These are phyloP conservation scores for Idaea straminata DNA, from an alignment of 2,888 invertebrate species.

Conservation along the genomic window DNA sequence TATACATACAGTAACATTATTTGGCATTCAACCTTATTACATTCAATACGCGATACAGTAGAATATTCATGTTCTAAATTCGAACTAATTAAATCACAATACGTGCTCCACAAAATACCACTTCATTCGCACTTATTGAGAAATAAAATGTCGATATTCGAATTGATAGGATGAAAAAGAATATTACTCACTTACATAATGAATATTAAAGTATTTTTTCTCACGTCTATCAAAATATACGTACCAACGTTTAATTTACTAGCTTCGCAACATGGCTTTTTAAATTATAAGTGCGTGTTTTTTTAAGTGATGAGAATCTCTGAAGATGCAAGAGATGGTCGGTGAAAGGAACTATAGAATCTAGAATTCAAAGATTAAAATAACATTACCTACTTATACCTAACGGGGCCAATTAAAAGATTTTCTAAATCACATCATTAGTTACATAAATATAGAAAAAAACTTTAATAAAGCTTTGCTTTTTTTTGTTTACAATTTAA, in stretches of 20 bases:
- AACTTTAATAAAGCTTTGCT: not conserved
- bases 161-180: slow-evolving; percentile 5
- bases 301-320: not conserved
- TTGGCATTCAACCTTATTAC: too few relatives aligned
- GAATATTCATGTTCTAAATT: too few relatives aligned
- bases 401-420: not conserved
- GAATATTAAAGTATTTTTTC: slow-evolving; percentile 30
- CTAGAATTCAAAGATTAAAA: not conserved
- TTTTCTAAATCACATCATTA: not conserved
- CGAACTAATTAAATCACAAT: too few relatives aligned
- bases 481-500: not conserved
- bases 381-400: not conserved
- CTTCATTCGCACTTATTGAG: too few relatives aligned
- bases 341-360: slow-evolving; percentile 1
- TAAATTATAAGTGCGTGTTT: not conserved
- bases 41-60: too few relatives aligned
- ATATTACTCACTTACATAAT: slow-evolving; percentile 22
- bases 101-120: too few relatives aligned
- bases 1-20: too few relatives aligned
- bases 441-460: not conserved
- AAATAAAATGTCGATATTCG: too few relatives aligned
- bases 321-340: not conserved
- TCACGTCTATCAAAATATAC: slow-evolving; percentile 38
- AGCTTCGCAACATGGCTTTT: slow-evolving; percentile 6
- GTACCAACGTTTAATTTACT: slow-evolving; percentile 31